Evolutionary conservation across 1,140 invertebrate species (phyloP).

Genomic region (Ips typographus): DNA sequence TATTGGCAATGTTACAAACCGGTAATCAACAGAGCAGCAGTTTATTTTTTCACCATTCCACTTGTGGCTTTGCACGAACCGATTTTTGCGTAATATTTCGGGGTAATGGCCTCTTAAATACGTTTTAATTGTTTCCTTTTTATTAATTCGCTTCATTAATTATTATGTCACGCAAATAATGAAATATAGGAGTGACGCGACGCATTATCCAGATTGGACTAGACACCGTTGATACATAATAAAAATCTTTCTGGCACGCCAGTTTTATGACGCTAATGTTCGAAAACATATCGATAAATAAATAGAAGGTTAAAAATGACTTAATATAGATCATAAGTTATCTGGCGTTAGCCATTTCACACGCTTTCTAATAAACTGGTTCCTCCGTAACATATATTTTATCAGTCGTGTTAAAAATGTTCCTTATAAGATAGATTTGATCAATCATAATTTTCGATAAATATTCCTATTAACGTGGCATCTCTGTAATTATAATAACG

Average conservation of each 20-base stretch:
- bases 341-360: conserved; percentile 22
- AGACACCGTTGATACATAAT: conserved; percentile 3
- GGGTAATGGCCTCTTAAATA: conserved; percentile 40
- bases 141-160: conserved; percentile 30
- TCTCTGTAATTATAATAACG: conserved; percentile 16
- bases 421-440: conserved; percentile 17
- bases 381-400: conserved; percentile 22
- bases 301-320: conserved; percentile 12
- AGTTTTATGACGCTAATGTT: background rate
- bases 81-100: conserved; percentile 35
- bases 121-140: conserved; percentile 41
- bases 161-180: conserved; percentile 29
- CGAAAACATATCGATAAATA: background rate
- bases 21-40: conserved; percentile 18
- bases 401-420: conserved; percentile 25
- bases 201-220: background rate
- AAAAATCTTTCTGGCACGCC: background rate
- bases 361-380: conserved; percentile 35
- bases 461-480: conserved; percentile 7
- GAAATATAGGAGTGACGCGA: background rate
- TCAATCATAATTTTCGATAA: conserved; percentile 31
- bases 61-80: conserved; percentile 23
- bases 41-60: conserved; percentile 36
- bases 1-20: conserved; percentile 35
- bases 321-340: conserved; percentile 20